A percentile compares a stretch with the other conserved stretches of the same genome.
phyloP scores from a whole-genome alignment of 2,797 vertebrate species.

The Cheirogaleus major region DNA sequence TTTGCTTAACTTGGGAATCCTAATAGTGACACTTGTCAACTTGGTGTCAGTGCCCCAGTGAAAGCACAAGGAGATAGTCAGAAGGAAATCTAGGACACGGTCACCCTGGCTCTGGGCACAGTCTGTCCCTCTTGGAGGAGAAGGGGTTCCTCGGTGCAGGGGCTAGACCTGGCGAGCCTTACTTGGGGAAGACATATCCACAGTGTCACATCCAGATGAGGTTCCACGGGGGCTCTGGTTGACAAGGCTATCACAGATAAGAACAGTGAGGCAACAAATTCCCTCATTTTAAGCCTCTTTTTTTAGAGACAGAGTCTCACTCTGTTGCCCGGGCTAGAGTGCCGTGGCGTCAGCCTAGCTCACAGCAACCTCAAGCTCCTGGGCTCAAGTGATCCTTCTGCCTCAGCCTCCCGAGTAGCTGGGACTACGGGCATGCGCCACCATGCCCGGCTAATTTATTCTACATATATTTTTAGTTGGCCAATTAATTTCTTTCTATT shows the following conservation, averaged over 20 bases:
- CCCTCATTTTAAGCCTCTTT: not conserved
- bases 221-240: not conserved
- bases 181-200: not conserved
- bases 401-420: too few relatives aligned
- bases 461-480: too few relatives aligned
- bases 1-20: not conserved
- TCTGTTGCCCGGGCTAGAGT: too few relatives aligned
- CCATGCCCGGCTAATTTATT: too few relatives aligned
- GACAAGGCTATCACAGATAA: not conserved
- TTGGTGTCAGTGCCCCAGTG: not conserved
- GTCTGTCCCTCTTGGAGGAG: not conserved
- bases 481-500: too few relatives aligned
- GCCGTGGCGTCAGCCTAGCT: too few relatives aligned
- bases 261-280: not conserved
- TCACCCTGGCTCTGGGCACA: not conserved
- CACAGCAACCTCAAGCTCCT: too few relatives aligned
- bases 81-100: not conserved
- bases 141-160: not conserved
- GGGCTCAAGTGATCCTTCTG: too few relatives aligned
- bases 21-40: not conserved
- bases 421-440: too few relatives aligned
- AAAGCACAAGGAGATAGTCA: not conserved
- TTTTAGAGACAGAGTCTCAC: too few relatives aligned
- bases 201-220: not conserved
- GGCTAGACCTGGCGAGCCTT: not conserved